phyloP scores from a whole-genome alignment of 2,797 vertebrate genomes.

The Chiloscyllium punctatum region DNA sequence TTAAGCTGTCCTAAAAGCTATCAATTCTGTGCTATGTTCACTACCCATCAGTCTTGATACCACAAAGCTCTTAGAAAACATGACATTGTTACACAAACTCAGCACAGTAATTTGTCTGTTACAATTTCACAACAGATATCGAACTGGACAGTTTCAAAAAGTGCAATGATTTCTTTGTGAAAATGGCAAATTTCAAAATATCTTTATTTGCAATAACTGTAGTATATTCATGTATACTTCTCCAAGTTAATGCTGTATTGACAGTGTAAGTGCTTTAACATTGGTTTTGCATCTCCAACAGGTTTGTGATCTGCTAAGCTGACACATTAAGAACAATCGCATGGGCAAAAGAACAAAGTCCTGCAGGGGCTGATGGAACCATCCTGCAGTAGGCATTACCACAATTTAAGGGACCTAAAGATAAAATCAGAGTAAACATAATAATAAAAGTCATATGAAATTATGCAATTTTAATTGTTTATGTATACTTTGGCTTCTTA shows the following conservation, averaged over 20 bases:
- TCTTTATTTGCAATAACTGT: background rate
- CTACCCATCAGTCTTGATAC: background rate
- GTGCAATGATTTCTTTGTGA: background rate
- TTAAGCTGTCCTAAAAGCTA: constrained; percentile 2
- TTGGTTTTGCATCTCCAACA: background rate
- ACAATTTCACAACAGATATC: background rate
- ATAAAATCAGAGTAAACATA: background rate
- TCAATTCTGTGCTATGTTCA: background rate
- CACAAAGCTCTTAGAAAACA: background rate
- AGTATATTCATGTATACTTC: background rate
- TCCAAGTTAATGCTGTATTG: background rate
- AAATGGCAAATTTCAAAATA: background rate
- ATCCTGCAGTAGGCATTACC: background rate
- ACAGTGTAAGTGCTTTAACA: background rate
- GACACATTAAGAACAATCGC: background rate
- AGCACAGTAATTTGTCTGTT: background rate
- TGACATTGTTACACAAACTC: background rate
- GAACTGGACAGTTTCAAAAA: background rate
- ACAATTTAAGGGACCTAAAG: background rate
- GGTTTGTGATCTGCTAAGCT: background rate
- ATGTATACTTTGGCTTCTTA: background rate
- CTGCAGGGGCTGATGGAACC: background rate
- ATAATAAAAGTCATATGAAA: background rate
- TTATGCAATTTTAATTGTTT: background rate
- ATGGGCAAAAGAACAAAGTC: background rate